Percentiles rank a stretch among this genome's conserved stretches.
Conservation (phyloP, 1,140 invertebrate species). For the Probaryconus sp. region DNA sequence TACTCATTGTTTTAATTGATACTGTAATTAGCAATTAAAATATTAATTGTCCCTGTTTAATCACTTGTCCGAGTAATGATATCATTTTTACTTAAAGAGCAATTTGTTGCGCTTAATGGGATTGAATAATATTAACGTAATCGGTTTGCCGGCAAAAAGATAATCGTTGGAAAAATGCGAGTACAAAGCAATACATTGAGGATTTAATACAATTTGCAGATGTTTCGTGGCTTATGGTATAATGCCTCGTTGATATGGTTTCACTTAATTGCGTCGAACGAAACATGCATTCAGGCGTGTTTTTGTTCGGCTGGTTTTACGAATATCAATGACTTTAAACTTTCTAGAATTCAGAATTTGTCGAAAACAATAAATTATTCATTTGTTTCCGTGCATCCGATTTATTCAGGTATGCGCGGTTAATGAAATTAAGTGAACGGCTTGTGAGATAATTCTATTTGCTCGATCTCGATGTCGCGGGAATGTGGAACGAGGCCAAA, state of each 20-base stretch:
- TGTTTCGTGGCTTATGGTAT: slow-evolving; percentile 5
- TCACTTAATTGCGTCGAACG: slow-evolving; percentile 31
- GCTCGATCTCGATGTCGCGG: slow-evolving; percentile 37
- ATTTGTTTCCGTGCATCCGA: slow-evolving; percentile 22
- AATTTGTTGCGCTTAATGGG: slow-evolving; percentile 35
- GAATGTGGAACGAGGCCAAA: slow-evolving; percentile 61
- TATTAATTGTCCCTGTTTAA: no score
- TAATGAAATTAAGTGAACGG: slow-evolving; percentile 45
- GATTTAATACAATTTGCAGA: slow-evolving; percentile 4
- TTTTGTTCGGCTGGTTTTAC: slow-evolving; percentile 17
- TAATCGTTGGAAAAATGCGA: slow-evolving; percentile 20
- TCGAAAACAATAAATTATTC: slow-evolving; percentile 42
- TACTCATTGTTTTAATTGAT: no score
- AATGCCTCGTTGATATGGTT: slow-evolving; percentile 4
- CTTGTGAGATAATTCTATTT: slow-evolving; percentile 42
- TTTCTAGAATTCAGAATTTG: slow-evolving; percentile 18
- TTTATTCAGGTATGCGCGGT: slow-evolving; percentile 10
- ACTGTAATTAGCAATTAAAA: no score
- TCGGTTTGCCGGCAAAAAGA: slow-evolving; percentile 32
- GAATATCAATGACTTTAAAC: slow-evolving; percentile 1
- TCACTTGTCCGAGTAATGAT: no score
- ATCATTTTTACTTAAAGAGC: slow-evolving; percentile 38
- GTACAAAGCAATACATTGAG: neutral
- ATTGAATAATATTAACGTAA: slow-evolving; percentile 8
- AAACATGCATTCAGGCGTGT: slow-evolving; percentile 14